Evolutionary conservation across 1,140 invertebrate species (phyloP).

Genomic region (Panonychus citri): DNA sequence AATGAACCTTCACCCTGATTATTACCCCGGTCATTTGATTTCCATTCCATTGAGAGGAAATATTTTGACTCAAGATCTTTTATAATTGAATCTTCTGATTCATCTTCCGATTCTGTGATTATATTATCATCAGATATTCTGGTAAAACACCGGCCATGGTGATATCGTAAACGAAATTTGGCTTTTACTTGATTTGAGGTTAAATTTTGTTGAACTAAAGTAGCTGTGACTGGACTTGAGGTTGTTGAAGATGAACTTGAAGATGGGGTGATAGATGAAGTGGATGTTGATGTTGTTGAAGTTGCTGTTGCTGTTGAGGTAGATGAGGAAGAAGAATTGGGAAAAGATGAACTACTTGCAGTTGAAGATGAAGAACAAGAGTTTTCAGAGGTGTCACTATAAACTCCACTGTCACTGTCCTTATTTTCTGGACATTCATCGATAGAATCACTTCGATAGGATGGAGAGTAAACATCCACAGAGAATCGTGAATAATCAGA

Average conservation of each 20-base stretch:
- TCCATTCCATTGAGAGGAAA: neutral
- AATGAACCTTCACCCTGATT: slow-evolving; percentile 21
- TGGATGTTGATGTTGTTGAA: no score
- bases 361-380: neutral
- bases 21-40: neutral
- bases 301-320: no score
- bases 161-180: slow-evolving; percentile 2
- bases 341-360: neutral
- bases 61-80: neutral
- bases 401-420: neutral
- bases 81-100: neutral
- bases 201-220: neutral
- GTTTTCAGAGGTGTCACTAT: neutral
- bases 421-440: neutral
- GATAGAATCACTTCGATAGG: neutral
- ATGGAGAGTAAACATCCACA: neutral
- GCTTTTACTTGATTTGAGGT: neutral
- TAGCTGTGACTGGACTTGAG: neutral
- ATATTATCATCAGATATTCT: neutral
- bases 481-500: slow-evolving; percentile 25
- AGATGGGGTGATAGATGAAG: no score
- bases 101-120: neutral
- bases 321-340: no score
- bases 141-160: neutral
- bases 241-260: no score